Evolutionary conservation across 2,888 invertebrate species (phyloP).

Genomic region (Perizoma affinitatum): DNA sequence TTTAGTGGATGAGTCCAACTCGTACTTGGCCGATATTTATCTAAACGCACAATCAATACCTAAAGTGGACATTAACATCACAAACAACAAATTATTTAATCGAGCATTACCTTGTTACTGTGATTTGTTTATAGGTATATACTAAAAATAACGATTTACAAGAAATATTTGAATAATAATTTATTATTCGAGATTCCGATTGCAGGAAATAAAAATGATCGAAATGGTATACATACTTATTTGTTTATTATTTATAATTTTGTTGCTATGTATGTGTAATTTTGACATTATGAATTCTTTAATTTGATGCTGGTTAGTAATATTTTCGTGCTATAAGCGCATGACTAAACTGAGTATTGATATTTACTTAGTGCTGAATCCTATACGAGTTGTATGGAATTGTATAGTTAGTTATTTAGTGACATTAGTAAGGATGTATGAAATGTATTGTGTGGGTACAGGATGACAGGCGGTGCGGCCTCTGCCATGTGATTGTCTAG

Average conservation of each 20-base stretch:
- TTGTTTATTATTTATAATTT: slow-evolving; percentile 54
- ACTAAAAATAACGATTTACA: slow-evolving; percentile 32
- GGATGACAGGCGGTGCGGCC: slow-evolving; percentile 25
- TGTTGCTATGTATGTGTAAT: slow-evolving; percentile 56
- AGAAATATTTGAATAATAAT: slow-evolving; percentile 53
- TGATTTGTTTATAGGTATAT: slow-evolving; percentile 75
- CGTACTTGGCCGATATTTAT: background rate
- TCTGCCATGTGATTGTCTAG: slow-evolving; percentile 22
- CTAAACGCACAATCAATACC: slow-evolving; percentile 40
- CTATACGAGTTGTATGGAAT: slow-evolving; percentile 66
- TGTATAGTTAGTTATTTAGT: slow-evolving; percentile 51
- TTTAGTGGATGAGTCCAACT: too few relatives aligned
- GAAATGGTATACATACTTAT: slow-evolving; percentile 49
- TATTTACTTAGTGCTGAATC: slow-evolving; percentile 61
- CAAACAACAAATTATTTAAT: slow-evolving; percentile 57
- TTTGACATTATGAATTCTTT: slow-evolving; percentile 43
- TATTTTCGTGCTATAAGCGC: slow-evolving; percentile 77
- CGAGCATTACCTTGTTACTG: slow-evolving; percentile 70
- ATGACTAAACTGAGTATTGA: slow-evolving; percentile 73
- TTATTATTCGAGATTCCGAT: slow-evolving; percentile 65
- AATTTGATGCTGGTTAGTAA: slow-evolving; percentile 54
- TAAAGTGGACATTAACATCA: slow-evolving; percentile 57
- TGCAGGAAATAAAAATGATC: slow-evolving; percentile 40
- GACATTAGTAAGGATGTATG: slow-evolving; percentile 51
- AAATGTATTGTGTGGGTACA: slow-evolving; percentile 20